A percentile compares a stretch with the other conserved stretches of the same genome.
phyloP scores from a whole-genome alignment of 2,888 invertebrate species.

The Elmis aenea region DNA sequence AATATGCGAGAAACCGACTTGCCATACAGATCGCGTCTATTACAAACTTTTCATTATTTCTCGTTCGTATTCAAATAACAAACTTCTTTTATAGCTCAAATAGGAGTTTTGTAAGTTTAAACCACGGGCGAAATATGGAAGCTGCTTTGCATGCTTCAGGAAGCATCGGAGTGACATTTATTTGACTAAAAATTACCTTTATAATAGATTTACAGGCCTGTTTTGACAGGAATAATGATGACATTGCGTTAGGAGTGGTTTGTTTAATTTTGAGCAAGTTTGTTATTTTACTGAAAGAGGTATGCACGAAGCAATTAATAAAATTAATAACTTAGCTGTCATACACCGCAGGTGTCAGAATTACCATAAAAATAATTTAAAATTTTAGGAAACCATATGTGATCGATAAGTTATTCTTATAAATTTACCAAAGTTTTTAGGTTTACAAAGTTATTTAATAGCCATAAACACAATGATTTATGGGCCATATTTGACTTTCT shows the following conservation, averaged over 20 bases:
- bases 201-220: conserved; percentile 11
- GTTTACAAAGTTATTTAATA: no score
- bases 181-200: conserved; percentile 17
- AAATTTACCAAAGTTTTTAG: no score
- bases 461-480: no score
- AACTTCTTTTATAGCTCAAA: conserved; percentile 39
- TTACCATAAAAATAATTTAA: conserved; percentile 9
- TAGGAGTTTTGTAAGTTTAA: conserved; percentile 34
- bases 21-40: conserved; percentile 40
- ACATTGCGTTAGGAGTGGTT: conserved; percentile 14
- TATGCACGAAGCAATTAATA: conserved; percentile 5
- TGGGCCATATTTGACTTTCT: no score
- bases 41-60: conserved; percentile 42
- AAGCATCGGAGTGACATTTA: conserved; percentile 30
- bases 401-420: no score
- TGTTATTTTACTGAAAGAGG: conserved; percentile 12
- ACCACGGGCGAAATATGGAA: conserved; percentile 31
- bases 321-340: conserved; percentile 7
- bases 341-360: no score
- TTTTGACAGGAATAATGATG: conserved; percentile 23
- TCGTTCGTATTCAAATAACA: conserved; percentile 42
- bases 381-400: no score
- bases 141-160: conserved; percentile 29
- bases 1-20: conserved; percentile 35
- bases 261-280: conserved; percentile 15